Evolutionary conservation across 2,888 invertebrate genomes (phyloP).

Genomic region (Emesis furor): DNA sequence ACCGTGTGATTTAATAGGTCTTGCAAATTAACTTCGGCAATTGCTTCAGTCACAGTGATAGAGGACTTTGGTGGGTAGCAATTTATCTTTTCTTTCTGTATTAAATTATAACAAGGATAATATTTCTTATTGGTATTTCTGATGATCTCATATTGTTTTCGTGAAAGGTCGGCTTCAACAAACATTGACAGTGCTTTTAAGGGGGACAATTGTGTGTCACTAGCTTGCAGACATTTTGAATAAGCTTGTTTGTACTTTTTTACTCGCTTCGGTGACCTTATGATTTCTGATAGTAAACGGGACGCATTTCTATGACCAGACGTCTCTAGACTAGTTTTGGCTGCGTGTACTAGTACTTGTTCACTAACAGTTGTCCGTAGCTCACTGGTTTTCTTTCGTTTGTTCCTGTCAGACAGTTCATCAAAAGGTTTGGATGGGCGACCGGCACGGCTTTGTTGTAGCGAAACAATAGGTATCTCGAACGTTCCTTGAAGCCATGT

Average conservation of each 20-base stretch:
- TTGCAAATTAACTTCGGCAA: conserved; percentile 67
- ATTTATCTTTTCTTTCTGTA: conserved; percentile 62
- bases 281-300: conserved; percentile 15
- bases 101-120: conserved; percentile 57
- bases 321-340: too few relatives aligned
- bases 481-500: conserved; percentile 37
- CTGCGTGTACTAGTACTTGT: neutral
- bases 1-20: conserved; percentile 58
- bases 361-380: conserved; percentile 43
- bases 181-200: conserved; percentile 58
- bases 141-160: conserved; percentile 62
- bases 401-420: conserved; percentile 61
- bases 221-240: conserved; percentile 25
- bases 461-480: conserved; percentile 31
- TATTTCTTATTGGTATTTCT: conserved; percentile 42
- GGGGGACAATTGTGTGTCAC: conserved; percentile 36
- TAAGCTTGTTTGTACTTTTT: conserved; percentile 48
- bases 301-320: neutral
- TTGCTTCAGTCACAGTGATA: conserved; percentile 57
- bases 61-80: conserved; percentile 56
- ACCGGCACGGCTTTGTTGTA: conserved; percentile 36
- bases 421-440: conserved; percentile 61
- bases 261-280: conserved; percentile 44
- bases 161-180: conserved; percentile 58
- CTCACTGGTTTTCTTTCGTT: conserved; percentile 62